Evolutionary conservation across 2,888 invertebrate genomes (phyloP), one percentile per base, ranked within the genome.

Genomic region (Drosophila trichaetosa): DNA sequence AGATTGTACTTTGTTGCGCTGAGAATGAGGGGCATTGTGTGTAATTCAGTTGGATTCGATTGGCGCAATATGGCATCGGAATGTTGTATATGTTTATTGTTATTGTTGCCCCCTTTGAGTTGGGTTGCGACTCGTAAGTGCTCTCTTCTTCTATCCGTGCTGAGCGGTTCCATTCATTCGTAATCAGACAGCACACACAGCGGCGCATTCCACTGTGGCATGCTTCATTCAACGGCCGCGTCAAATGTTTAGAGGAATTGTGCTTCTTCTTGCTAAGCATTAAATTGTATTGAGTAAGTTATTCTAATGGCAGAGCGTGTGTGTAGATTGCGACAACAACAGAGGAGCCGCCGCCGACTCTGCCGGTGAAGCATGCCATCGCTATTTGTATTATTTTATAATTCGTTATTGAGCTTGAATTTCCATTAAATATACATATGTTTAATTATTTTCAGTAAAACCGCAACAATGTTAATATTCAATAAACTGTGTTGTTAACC

Each of bases 21-120:
- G 46, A 16, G 46, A 46, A 46, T 46, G 46, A 16, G 46, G 24
- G 16, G 4, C 8, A 46, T 10, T 24, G 16, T 46, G 46, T 46
- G 46, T 46, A 46, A 34, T 54, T 54, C 24, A 36, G 21, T 18
- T 27, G 2, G n/a, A 8, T 27, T 27, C 27, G 24, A 54, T 54
- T 56, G 56, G 36, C 36, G 54, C 54, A 54, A 54, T 54, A 54
- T 54, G 54, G 56, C 38, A 56, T n/a, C n/a, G 56, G 56, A 56
- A 56, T 56, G 27, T 29, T 54, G 34, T 54, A 24, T 18, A 24
- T 38, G n/a, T 56, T 54, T 38, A 36, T 56, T 56, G 54, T 38
- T 56, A 56, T 36, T 56, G 36, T 56, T 56, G 24, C 18, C 27
- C 27, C 36, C 54, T 54, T 56, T 56, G 18, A 27, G 27, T 38